Conservation (phyloP, 2,113 vertebrate species). For the Protobothrops mucrosquamatus region DNA sequence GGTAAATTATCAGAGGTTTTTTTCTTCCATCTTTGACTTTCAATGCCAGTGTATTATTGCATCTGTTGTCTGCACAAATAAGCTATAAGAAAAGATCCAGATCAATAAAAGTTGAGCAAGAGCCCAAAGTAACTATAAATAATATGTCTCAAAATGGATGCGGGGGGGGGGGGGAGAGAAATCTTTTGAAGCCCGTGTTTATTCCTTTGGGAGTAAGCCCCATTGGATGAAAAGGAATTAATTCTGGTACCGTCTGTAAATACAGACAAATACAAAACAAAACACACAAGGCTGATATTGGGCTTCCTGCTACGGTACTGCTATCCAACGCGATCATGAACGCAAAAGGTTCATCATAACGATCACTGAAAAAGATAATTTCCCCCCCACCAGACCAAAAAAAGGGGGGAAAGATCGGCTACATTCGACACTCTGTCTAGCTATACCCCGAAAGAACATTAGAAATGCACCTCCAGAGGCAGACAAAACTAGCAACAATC, state of each 20-base stretch:
- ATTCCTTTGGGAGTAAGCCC: not conserved
- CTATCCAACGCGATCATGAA: not conserved
- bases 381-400: not conserved
- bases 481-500: not conserved
- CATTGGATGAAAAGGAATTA: not conserved
- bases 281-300: not conserved
- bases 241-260: not conserved
- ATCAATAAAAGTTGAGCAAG: not conserved
- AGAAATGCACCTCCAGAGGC: not conserved
- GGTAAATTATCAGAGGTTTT: not conserved
- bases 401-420: not conserved
- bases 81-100: not conserved
- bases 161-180: no score
- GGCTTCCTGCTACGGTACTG: not conserved
- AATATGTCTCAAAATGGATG: not conserved
- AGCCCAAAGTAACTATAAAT: not conserved
- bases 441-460: not conserved
- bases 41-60: not conserved
- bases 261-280: not conserved
- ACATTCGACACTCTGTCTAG: not conserved
- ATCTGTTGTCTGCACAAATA: not conserved
- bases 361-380: not conserved
- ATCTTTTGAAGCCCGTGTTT: not conserved
- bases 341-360: not conserved
- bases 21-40: not conserved